Percentiles rank a stretch among this genome's conserved stretches.
phyloP scores from a whole-genome alignment of 2,113 vertebrate species.

The Sander vitreus region DNA sequence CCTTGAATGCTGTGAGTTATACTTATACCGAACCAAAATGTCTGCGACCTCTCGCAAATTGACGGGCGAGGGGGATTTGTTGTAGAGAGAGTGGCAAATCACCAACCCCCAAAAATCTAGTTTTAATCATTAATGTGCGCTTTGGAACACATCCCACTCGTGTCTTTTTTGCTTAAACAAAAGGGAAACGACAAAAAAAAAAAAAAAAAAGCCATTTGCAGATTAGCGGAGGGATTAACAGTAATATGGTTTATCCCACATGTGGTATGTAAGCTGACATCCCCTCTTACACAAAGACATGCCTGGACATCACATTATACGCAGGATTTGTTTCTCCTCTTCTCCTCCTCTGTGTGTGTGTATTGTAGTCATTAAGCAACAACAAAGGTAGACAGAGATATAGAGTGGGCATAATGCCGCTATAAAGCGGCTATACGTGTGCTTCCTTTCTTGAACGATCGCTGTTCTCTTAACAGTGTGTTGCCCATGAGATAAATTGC shows the following conservation, averaged over 20 bases:
- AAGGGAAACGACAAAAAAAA: slow-evolving; percentile 65
- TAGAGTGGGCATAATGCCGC: background rate
- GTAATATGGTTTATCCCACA: slow-evolving; percentile 82
- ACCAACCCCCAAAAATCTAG: slow-evolving; percentile 40
- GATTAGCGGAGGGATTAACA: slow-evolving; percentile 80
- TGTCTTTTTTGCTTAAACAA: slow-evolving; percentile 71
- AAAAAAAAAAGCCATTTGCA: slow-evolving; percentile 78
- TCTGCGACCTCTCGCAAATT: slow-evolving; percentile 8
- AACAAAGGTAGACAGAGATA: slow-evolving; percentile 48
- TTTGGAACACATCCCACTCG: slow-evolving; percentile 70
- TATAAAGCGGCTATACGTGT: background rate
- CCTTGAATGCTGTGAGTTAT: slow-evolving; percentile 5
- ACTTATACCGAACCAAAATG: background rate
- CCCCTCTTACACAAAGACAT: slow-evolving; percentile 71
- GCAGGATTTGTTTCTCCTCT: slow-evolving; percentile 68
- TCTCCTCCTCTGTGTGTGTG: slow-evolving; percentile 59
- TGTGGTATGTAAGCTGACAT: slow-evolving; percentile 77
- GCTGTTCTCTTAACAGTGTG: background rate
- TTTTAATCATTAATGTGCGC: slow-evolving; percentile 79
- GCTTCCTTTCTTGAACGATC: background rate
- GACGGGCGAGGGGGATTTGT: slow-evolving; percentile 45
- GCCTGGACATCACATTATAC: slow-evolving; percentile 72
- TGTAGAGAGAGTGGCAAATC: slow-evolving; percentile 42
- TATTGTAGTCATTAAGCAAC: slow-evolving; percentile 54
- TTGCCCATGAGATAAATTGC: slow-evolving; percentile 19